These are phyloP conservation scores for Melospiza georgiana DNA, from an alignment of 2,113 vertebrate genomes.

Conservation along the genomic window DNA sequence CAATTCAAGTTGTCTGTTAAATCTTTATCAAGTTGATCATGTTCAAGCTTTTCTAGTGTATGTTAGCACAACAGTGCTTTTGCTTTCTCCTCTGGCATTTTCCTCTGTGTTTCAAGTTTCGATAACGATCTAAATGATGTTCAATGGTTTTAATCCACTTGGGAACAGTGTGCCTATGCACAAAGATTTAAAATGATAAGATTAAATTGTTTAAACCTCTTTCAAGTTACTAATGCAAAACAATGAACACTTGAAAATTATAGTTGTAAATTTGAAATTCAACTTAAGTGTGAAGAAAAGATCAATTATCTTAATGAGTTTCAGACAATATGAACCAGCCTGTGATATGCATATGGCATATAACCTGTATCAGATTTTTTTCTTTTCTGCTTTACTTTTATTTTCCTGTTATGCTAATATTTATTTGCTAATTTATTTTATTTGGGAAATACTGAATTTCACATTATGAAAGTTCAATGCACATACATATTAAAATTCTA, in stretches of 20 bases:
- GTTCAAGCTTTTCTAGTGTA: background rate
- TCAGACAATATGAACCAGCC: background rate
- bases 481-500: background rate
- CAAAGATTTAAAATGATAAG: background rate
- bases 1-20: background rate
- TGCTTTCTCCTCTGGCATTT: background rate
- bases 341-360: background rate
- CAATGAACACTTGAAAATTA: background rate
- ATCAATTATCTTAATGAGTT: background rate
- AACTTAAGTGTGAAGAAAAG: background rate
- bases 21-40: background rate
- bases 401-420: background rate
- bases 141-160: slow-evolving; percentile 12
- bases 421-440: background rate
- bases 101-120: background rate
- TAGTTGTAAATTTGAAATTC: background rate
- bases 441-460: background rate
- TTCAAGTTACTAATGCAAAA: background rate
- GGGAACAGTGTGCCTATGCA: background rate
- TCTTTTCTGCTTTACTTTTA: background rate
- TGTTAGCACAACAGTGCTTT: background rate
- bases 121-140: background rate
- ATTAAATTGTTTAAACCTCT: background rate
- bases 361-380: background rate
- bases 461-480: background rate